Evolutionary conservation across 2,113 vertebrate genomes (phyloP), one percentile per base, ranked within the genome.

Genomic region (Neogobius melanostomus): DNA sequence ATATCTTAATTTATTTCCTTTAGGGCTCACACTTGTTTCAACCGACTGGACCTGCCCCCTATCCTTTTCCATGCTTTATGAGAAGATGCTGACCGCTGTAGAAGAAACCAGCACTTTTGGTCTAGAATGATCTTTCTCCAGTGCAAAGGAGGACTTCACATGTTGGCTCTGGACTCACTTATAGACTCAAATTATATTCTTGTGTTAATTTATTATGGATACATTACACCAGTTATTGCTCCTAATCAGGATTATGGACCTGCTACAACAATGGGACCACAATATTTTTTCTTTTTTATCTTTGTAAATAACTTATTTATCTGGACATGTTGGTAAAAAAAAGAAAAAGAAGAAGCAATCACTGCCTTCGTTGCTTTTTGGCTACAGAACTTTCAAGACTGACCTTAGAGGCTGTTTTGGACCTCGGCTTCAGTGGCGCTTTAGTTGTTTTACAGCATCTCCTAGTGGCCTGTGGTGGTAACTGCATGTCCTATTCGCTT

Each of bases 71-170:
- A 95, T 96, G 95, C 89, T 98, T 61, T 96, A 95, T 64, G 96
- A 98, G 89, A 98, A 98, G 87, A 92, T 98, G 91, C 91, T 97
- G 89, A 98, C 96, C 8, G 96, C 96, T 2, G 96, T 98, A 51
- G 96, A 98, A 88, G 96, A 98, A 88, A 98, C 96, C 45, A 97
- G 95, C 89, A 98, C 96, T 62, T 98, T 98, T 71, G 96, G 96
- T 71, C 94, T 98, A 64, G 96, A 98, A 77, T 97, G 90, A 95
- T 11, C n/a, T n/a, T n/a, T 60, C 28, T 60, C 14, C 8, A 8
- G 36, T 60, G 59, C 59, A 5, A 6, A n/a, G n/a, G n/a, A 7
- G 15, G 14, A 43, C 42, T 44, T 61, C 14, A 44, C 7, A n/a
- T 21, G 28, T 10, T 11, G 47, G 12, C n/a, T 57, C n/a, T 51